Base-by-base conservation (phyloP, 2,888 invertebrate genomes). In the Dilophus febrilis region DNA sequence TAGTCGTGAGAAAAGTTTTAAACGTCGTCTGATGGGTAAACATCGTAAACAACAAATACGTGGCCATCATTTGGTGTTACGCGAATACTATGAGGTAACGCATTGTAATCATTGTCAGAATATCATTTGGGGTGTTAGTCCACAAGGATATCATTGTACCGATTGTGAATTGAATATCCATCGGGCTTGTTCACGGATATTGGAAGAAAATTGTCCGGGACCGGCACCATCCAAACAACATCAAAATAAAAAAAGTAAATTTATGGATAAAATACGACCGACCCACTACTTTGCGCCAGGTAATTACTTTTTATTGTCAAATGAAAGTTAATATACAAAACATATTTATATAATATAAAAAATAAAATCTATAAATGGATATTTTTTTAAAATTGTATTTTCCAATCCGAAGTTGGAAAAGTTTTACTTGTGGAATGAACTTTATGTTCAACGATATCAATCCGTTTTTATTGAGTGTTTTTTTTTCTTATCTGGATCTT, bases 131-230 rank as follows among this genome's bases (percentile, higher is more conserved):
- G 97, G 97, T 37, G 82, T 97, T 44, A 91, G 92, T 53, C 90
- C 92, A 47, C 95, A 97, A 65, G 95, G 94, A 42, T 94, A 86
- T 70, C 84, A 90, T 55, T 98, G 97, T 64, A 74, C 81, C 57
- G 90, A 83, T 61, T 92, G 92, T 68, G 79, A 82, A 57, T 68
- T 88, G 50, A 81, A 83, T 53, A 79, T 90, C 52, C 91, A 91
- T 66, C 80, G 86, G 46, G 64, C 67, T 35, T 92, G 91, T 65
- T 77, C 84, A 35, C 74, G 75, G 49, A 63, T 70, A 2, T 72
- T 91, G 45, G 83, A 85, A 48, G 90, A 88, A 58, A 72, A 71
- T 48, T 91, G 91, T 58, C 80, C 81, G 17, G 74, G 83, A 19
- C 77, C 80, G 51, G 57, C 71, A 48, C 67, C 71, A 11, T 59